phyloP scores from a whole-genome alignment of 2,888 invertebrate genomes.

The Geophilus truncorum region DNA sequence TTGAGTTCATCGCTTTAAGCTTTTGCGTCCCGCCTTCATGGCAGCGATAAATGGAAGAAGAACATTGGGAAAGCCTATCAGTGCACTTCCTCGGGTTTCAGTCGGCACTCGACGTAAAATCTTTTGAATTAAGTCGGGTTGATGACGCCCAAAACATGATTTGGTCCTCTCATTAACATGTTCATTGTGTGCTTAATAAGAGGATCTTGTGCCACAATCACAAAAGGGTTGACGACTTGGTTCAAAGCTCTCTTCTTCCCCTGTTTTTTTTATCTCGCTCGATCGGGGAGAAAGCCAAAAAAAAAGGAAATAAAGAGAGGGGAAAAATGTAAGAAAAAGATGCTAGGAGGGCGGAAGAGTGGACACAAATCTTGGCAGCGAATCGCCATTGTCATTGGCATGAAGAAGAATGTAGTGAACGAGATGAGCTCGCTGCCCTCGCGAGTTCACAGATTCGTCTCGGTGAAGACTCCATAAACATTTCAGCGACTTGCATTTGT shows the following conservation, averaged over 20 bases:
- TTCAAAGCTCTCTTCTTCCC: background rate
- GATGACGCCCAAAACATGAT: constrained; percentile 25
- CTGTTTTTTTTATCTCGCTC: background rate
- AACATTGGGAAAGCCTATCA: constrained; percentile 15
- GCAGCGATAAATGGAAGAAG: constrained; percentile 12
- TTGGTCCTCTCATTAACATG: constrained; percentile 25
- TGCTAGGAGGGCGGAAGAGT: constrained; percentile 6
- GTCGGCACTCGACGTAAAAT: constrained; percentile 12
- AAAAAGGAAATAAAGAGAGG: background rate
- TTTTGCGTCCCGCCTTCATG: constrained; percentile 22
- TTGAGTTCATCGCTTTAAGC: constrained; percentile 21
- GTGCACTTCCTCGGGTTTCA: constrained; percentile 12
- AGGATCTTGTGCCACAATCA: constrained; percentile 1
- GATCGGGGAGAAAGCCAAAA: background rate
- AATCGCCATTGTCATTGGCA: constrained; percentile 1
- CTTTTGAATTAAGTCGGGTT: constrained; percentile 20
- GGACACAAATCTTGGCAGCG: constrained; percentile 25
- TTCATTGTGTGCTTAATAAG: constrained; percentile 24
- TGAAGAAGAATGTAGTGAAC: constrained; percentile 7
- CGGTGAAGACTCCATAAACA: constrained; percentile 8
- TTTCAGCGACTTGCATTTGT: constrained; percentile 23
- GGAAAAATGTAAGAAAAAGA: background rate
- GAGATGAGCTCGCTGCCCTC: constrained; percentile 10
- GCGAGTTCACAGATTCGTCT: background rate
- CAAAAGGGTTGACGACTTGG: background rate